A percentile compares a stretch with the other conserved stretches of the same genome.
phyloP scores from a whole-genome alignment of 2,113 vertebrate genomes.

The Hippoglossus stenolepis region DNA sequence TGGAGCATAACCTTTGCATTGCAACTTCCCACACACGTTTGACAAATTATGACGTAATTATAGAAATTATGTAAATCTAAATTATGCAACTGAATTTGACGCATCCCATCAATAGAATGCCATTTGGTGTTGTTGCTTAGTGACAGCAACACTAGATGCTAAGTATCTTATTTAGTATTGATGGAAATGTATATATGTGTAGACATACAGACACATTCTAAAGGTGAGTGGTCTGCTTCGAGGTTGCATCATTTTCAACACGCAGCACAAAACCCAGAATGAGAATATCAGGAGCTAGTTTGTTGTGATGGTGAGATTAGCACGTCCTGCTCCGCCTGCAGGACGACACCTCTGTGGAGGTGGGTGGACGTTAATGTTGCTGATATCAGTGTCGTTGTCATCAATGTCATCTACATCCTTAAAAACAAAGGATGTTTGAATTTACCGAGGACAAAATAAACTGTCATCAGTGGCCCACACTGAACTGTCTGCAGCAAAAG shows the following conservation, averaged over 20 bases:
- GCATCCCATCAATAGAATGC: no score
- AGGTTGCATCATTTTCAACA: no score
- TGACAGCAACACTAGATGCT: neutral
- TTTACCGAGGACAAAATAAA: neutral
- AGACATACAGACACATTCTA: neutral
- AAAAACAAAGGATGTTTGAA: neutral
- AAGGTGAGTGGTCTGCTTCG: neutral
- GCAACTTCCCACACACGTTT: neutral
- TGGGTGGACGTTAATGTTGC: slow-evolving; percentile 1
- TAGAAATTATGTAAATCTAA: neutral
- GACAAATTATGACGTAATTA: neutral
- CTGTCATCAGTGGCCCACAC: neutral
- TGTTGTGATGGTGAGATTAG: neutral
- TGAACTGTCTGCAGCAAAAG: neutral
- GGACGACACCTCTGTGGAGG: no score
- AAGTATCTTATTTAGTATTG: neutral
- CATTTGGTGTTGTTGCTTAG: neutral
- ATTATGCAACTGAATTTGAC: slow-evolving; percentile 1
- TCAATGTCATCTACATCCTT: neutral
- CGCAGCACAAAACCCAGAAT: no score
- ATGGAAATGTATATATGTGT: neutral
- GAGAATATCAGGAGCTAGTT: no score
- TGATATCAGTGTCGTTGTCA: neutral
- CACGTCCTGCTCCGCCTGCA: no score
- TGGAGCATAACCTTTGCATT: neutral